Base-by-base conservation (phyloP, 2,797 vertebrate genomes). In the Gallinago solitaria region DNA sequence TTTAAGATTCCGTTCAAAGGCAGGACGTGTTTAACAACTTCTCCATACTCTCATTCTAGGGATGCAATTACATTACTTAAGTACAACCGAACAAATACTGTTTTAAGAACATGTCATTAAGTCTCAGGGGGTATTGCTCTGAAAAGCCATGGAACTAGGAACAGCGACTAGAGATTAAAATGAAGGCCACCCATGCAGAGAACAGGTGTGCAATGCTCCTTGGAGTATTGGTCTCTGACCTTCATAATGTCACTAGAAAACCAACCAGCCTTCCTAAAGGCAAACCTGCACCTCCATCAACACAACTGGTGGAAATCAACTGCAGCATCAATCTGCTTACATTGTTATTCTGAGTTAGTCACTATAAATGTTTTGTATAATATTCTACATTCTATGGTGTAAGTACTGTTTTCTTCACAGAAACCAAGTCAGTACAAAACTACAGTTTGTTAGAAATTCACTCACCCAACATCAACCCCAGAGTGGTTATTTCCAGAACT, bases 131-230 rank as follows among this genome's bases (percentile, higher is more conserved):
- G 57, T 37, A 28, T 30, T 43, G 32, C 56, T 80, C 39, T 37
- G 57, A 37, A 48, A 70, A 53, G 18, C 7, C n/a, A 32, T 0
- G 2, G 87, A 45, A 32, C 20, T n/a, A 28, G 24, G 30, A 48
- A n/a, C 35, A 60, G 43, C 2, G 5, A 11, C 6, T 4, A 12
- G 16, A 57, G 32, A 53, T 16, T 10, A 48, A 16, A 24, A 57
- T 1, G 8, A 54, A 43, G 56, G 14, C 45, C 37, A n/a, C n/a
- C 25, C 2, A 0, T 5, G 23, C 16, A 15, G 13, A 57, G 50
- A 53, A 45, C 32, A 27, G 23, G 7, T 1, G 2, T 5, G 21
- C 1, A 0, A 30, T 19, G 7, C 11, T 60, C 59, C 48, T 13
- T 25, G 25, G 18, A 48, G 28, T 6, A 35, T 2, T 1, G 2